Evolutionary conservation across 2,797 vertebrate species (phyloP).

Genomic region (Odontamblyopus lacepedii): DNA sequence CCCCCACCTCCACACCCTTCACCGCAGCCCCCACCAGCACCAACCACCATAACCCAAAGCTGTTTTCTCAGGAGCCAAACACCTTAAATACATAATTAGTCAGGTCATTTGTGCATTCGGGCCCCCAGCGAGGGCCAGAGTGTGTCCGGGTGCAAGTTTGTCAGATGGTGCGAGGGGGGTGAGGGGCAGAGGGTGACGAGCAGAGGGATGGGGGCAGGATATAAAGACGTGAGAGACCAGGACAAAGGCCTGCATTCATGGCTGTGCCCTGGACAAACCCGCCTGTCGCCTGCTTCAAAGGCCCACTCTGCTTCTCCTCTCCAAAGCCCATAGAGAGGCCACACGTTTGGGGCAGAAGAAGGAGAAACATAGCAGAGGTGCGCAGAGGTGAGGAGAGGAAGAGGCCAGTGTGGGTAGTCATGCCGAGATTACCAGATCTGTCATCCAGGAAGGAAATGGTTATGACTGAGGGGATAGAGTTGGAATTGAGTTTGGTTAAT

Average conservation of each 20-base stretch:
- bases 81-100: constrained; percentile 82
- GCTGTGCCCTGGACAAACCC: constrained; percentile 66
- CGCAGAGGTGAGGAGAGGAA: constrained; percentile 35
- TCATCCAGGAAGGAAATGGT: constrained; percentile 62
- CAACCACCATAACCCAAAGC: constrained; percentile 68
- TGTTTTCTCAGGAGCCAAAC: constrained; percentile 80
- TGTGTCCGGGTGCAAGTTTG: constrained; percentile 54
- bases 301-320: constrained; percentile 76
- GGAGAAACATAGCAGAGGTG: constrained; percentile 63
- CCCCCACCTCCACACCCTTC: constrained; percentile 25
- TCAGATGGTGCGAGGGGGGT: constrained; percentile 20
- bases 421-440: constrained; percentile 60
- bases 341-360: constrained; percentile 59
- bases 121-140: constrained; percentile 60
- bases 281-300: constrained; percentile 74
- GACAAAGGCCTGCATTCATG: constrained; percentile 77
- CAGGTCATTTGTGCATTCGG: constrained; percentile 71
- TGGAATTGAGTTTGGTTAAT: constrained; percentile 6
- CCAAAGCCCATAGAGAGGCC: constrained; percentile 64
- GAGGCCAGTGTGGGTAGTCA: constrained; percentile 44
- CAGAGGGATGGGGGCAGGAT: constrained; percentile 42
- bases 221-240: constrained; percentile 58
- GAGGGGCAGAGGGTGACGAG: constrained; percentile 44
- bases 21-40: constrained; percentile 35
- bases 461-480: constrained; percentile 20